A percentile compares a stretch with the other conserved stretches of the same genome.
These are phyloP conservation scores for Vireo griseus DNA, from an alignment of 2,797 vertebrate genomes.

Conservation along the genomic window DNA sequence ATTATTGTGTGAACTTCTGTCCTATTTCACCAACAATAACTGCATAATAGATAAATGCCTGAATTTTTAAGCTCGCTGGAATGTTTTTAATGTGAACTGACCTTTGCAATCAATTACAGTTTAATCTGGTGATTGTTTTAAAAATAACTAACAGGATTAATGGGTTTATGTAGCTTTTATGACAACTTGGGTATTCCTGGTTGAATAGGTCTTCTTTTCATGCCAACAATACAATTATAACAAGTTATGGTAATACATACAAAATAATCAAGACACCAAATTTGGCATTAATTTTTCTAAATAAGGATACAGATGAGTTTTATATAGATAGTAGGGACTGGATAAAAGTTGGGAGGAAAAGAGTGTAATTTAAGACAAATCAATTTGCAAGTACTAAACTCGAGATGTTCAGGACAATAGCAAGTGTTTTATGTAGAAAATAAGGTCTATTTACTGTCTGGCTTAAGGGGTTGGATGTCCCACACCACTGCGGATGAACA, in stretches of 20 bases:
- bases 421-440: background rate
- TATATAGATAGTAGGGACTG: background rate
- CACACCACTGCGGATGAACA: rapidly evolving
- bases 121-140: conserved; percentile 17
- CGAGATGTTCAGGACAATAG: background rate
- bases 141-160: conserved; percentile 52
- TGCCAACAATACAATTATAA: background rate
- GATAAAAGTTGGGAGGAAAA: background rate
- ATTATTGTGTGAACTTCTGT: background rate
- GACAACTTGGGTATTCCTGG: background rate
- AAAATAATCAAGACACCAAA: background rate
- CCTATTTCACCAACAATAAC: conserved; percentile 26
- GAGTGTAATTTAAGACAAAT: background rate
- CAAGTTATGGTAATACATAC: background rate
- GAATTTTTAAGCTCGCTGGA: conserved; percentile 20
- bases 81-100: conserved; percentile 37
- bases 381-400: background rate
- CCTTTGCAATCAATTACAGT: conserved; percentile 30
- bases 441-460: background rate
- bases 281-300: background rate
- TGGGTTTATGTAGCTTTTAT: conserved; percentile 23
- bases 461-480: background rate
- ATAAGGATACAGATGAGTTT: background rate
- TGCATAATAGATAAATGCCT: conserved; percentile 14
- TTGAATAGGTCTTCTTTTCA: conserved; percentile 9